Evolutionary conservation across 2,888 invertebrate species (phyloP).

Genomic region (Dyspetes luteomarginatus): DNA sequence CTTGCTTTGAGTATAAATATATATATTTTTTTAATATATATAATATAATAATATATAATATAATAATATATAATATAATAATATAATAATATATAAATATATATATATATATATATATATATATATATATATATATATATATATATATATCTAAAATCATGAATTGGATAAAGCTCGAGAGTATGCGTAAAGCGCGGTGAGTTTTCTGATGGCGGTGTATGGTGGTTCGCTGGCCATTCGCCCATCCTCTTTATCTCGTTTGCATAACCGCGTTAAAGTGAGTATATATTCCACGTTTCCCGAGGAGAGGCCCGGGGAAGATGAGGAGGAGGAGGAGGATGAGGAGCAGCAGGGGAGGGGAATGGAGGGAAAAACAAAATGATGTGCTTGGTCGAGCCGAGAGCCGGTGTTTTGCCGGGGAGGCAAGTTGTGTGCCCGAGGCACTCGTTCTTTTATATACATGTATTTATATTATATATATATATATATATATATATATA

Average conservation of each 20-base stretch:
- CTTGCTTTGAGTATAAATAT: background rate
- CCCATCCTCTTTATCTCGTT: conserved; percentile 56
- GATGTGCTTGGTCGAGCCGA: conserved; percentile 58
- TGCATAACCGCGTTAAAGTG: conserved; percentile 71
- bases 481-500: too few species aligned
- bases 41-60: too few species aligned
- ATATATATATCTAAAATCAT: too few species aligned
- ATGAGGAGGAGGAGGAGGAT: too few species aligned
- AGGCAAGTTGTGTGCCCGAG: conserved; percentile 25
- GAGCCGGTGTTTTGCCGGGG: conserved; percentile 21
- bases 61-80: background rate
- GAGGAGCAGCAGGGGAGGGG: background rate
- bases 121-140: too few species aligned
- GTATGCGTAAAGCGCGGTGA: background rate
- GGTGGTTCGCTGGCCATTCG: conserved; percentile 5
- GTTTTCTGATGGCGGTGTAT: conserved; percentile 5
- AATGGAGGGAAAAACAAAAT: conserved; percentile 62
- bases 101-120: too few species aligned
- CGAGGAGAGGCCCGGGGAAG: too few species aligned
- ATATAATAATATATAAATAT: too few species aligned
- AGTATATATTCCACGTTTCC: conserved; percentile 65
- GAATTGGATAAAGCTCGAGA: background rate
- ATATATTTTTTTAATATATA: background rate
- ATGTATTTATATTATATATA: background rate
- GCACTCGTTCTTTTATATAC: conserved; percentile 5